These are phyloP conservation scores for Zoanthus gigantus DNA, from an alignment of 92 coral and sea anemone species.

Conservation along the genomic window DNA sequence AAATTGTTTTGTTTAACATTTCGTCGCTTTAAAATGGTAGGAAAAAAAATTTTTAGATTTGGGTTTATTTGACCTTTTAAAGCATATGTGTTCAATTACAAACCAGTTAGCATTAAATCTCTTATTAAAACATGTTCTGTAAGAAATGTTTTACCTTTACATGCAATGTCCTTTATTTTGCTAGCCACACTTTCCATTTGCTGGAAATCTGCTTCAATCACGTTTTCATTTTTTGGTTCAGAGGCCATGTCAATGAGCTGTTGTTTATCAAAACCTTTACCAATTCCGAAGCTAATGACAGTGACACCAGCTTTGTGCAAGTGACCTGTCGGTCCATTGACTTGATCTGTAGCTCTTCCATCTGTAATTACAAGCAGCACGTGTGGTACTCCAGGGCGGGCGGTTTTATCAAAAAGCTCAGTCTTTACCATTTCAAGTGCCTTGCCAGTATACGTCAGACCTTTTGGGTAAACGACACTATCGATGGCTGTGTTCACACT, in stretches of 20 bases:
- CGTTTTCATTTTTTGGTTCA: constrained; percentile 21
- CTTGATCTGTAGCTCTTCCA: constrained; percentile 42
- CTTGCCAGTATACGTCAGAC: constrained; percentile 15
- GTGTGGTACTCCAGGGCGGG: constrained; percentile 34
- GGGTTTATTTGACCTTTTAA: too few relatives aligned
- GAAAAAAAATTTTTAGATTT: too few relatives aligned
- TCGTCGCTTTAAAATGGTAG: too few relatives aligned
- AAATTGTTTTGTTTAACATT: too few relatives aligned
- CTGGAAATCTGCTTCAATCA: constrained; percentile 33
- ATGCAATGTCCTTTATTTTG: constrained; percentile 34
- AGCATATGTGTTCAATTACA: too few relatives aligned
- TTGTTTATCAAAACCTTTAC: background rate
- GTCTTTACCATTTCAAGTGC: background rate
- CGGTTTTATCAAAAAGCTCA: background rate
- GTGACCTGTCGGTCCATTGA: constrained; percentile 7
- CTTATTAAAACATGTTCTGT: too few relatives aligned
- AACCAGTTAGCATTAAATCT: too few relatives aligned
- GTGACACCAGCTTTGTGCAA: constrained; percentile 18
- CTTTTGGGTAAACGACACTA: constrained; percentile 8
- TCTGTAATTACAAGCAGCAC: constrained; percentile 47
- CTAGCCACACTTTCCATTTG: constrained; percentile 30
- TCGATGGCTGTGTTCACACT: constrained; percentile 45
- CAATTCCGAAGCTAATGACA: constrained; percentile 34
- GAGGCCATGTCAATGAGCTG: constrained; percentile 37
- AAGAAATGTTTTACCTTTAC: constrained; percentile 51